Conservation (phyloP, 1,140 invertebrate genomes). For the Neodiprion fabricii region DNA sequence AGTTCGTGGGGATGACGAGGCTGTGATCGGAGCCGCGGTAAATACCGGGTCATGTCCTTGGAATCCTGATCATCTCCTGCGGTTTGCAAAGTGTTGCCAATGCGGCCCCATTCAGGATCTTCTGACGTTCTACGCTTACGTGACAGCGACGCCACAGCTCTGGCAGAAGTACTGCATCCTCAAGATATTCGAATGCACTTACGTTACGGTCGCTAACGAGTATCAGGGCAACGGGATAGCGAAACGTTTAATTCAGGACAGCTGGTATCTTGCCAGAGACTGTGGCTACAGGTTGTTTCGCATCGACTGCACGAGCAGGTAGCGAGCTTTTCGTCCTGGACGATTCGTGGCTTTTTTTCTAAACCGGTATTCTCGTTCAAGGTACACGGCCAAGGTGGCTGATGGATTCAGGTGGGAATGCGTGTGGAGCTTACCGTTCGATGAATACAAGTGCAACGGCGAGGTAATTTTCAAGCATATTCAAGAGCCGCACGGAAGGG, state of each 20-base stretch:
- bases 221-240: conserved; percentile 49
- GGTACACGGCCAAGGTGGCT: conserved; percentile 39
- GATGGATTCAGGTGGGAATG: conserved; percentile 37
- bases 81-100: conserved; percentile 42
- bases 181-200: conserved; percentile 55
- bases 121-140: conserved; percentile 53
- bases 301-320: conserved; percentile 56
- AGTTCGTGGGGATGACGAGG: conserved; percentile 48
- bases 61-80: conserved; percentile 44
- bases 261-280: conserved; percentile 53
- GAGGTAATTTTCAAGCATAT: conserved; percentile 40
- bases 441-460: conserved; percentile 32
- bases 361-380: conserved; percentile 23
- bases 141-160: conserved; percentile 45
- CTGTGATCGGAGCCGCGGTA: conserved; percentile 54
- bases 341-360: background rate
- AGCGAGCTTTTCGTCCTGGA: background rate
- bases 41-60: conserved; percentile 44
- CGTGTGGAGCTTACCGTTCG: conserved; percentile 38
- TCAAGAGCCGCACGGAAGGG: conserved; percentile 36
- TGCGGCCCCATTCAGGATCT: conserved; percentile 39
- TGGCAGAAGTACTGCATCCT: conserved; percentile 47
- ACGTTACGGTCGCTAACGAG: conserved; percentile 50
- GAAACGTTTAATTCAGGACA: conserved; percentile 48
- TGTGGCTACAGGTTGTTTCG: conserved; percentile 52